Evolutionary conservation across 2,797 vertebrate species (phyloP).

Genomic region (Rhinichthys osculus): DNA sequence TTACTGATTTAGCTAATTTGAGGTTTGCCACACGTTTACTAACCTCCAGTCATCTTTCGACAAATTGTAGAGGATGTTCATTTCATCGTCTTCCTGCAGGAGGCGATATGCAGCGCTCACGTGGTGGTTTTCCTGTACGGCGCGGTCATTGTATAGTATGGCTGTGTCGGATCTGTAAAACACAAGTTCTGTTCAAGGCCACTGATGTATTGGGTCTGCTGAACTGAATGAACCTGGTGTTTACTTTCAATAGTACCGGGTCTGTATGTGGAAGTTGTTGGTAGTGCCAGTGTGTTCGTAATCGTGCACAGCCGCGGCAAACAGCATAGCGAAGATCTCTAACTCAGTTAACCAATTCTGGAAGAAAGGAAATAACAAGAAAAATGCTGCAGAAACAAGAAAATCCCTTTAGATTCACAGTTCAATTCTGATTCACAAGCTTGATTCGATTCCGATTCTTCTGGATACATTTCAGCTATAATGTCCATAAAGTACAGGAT

Average conservation of each 20-base stretch:
- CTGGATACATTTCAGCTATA: neutral
- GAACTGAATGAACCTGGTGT: neutral
- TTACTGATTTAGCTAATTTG: neutral
- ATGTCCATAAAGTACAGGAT: neutral
- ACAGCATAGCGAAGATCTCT: conserved; percentile 95
- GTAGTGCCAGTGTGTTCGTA: conserved; percentile 96
- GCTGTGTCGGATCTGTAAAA: conserved; percentile 90
- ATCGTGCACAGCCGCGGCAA: conserved; percentile 94
- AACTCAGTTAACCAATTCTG: conserved; percentile 96
- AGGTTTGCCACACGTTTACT: conserved; percentile 35
- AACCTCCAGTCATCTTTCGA: conserved; percentile 98
- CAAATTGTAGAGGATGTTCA: conserved; percentile 92
- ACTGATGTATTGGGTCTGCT: neutral
- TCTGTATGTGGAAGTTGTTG: conserved; percentile 98
- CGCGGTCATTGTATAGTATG: conserved; percentile 93
- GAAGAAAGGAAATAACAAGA: conserved; percentile 51
- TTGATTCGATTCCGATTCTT: neutral
- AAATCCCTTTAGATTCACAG: neutral
- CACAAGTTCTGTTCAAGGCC: neutral
- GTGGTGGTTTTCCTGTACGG: conserved; percentile 94
- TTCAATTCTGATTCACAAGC: neutral
- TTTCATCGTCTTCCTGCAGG: conserved; percentile 91
- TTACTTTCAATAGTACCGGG: conserved; percentile 75
- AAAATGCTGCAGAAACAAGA: neutral
- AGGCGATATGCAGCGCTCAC: conserved; percentile 91